Evolutionary conservation across 2,888 invertebrate species (phyloP).

Genomic region (Mermis nigrescens): DNA sequence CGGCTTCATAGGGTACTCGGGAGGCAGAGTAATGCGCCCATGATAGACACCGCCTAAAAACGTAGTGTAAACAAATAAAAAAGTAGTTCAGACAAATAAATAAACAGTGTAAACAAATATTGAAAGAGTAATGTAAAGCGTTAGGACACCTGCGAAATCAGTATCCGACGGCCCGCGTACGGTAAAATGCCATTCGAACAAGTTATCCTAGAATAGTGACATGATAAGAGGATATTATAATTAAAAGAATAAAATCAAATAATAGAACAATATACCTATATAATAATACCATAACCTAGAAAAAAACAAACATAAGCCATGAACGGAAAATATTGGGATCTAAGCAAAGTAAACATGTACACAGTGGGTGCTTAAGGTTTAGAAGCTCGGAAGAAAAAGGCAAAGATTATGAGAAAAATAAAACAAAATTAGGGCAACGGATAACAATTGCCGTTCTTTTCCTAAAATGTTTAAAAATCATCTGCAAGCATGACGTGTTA

Average conservation of each 20-base stretch:
- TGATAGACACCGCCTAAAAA: slow-evolving; percentile 57
- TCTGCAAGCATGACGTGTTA: too few relatives aligned
- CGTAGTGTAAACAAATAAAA: too few relatives aligned
- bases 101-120: not conserved
- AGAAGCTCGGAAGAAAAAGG: too few relatives aligned
- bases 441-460: too few relatives aligned
- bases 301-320: not conserved
- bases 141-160: slow-evolving; percentile 50
- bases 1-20: slow-evolving; percentile 91
- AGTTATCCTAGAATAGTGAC: slow-evolving; percentile 58
- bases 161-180: slow-evolving; percentile 68
- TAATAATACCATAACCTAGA: too few relatives aligned
- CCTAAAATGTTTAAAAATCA: too few relatives aligned
- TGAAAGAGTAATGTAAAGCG: not conserved
- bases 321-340: not conserved
- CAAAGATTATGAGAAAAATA: too few relatives aligned
- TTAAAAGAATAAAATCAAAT: too few relatives aligned
- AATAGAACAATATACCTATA: too few relatives aligned
- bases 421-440: too few relatives aligned
- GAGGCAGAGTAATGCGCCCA: slow-evolving; percentile 68
- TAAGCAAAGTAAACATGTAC: slow-evolving; percentile 7
- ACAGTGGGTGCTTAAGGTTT: too few relatives aligned
- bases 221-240: too few relatives aligned
- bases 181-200: slow-evolving; percentile 95
- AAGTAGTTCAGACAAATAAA: not conserved